Percentiles rank a stretch among this genome's conserved stretches.
Conservation (phyloP, 2,113 vertebrate genomes). For the Podiceps cristatus region DNA sequence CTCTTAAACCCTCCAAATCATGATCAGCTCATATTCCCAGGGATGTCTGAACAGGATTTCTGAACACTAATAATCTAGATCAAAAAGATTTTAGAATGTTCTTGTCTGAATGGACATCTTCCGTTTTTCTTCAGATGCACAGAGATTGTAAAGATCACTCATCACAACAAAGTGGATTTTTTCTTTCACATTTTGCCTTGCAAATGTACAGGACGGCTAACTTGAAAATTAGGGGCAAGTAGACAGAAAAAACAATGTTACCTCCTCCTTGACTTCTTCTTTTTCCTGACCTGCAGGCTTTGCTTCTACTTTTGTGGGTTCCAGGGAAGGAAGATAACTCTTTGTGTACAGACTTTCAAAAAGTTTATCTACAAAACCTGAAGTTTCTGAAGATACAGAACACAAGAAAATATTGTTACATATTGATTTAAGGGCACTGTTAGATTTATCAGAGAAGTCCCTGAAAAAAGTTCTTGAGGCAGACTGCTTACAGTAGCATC, state of each 20-base stretch:
- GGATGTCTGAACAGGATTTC: not conserved
- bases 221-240: not conserved
- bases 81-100: not conserved
- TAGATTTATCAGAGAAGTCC: not conserved
- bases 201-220: not conserved
- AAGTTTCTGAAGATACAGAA: conserved; percentile 87
- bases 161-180: not conserved
- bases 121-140: not conserved
- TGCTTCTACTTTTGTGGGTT: conserved; percentile 85
- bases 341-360: conserved; percentile 96
- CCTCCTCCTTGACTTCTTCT: conserved; percentile 87
- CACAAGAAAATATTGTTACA: not conserved
- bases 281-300: conserved; percentile 84
- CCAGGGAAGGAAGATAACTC: conserved; percentile 89
- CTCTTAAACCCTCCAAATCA: not conserved
- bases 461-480: not conserved
- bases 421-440: not conserved
- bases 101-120: not conserved
- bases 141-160: not conserved
- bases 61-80: not conserved
- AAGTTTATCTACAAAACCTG: conserved; percentile 97
- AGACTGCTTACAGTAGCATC: not conserved
- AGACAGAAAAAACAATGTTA: conserved; percentile 50
- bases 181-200: not conserved
- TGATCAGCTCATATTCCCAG: not conserved